A percentile compares a stretch with the other conserved stretches of the same genome.
phyloP scores from a whole-genome alignment of 2,888 invertebrate genomes.

The Caenorhabditis sp. region DNA sequence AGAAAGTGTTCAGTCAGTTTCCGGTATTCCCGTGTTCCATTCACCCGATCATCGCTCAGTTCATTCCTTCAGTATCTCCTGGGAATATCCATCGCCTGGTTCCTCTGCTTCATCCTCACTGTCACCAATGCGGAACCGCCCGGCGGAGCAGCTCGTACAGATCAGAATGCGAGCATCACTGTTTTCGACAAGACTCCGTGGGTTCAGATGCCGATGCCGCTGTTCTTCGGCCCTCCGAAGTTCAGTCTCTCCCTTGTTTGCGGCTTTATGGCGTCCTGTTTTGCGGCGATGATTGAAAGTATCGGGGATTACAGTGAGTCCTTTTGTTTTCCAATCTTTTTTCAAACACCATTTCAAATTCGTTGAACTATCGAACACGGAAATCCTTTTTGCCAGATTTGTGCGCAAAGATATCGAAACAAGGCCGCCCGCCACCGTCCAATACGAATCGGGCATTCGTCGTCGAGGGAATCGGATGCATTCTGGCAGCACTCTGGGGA shows the following conservation, averaged over 20 bases:
- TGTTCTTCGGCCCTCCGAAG: conserved; percentile 72
- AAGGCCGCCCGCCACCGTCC: conserved; percentile 72
- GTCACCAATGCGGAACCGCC: conserved; percentile 72
- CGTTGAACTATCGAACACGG: neutral
- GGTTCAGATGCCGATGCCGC: conserved; percentile 78
- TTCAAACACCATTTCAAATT: neutral
- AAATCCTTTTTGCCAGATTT: conserved; percentile 27
- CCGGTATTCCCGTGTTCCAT: conserved; percentile 66
- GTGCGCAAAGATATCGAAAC: conserved; percentile 69
- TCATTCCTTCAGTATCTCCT: conserved; percentile 71
- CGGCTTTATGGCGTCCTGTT: conserved; percentile 76
- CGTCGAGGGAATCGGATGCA: conserved; percentile 76
- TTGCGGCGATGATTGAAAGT: conserved; percentile 77
- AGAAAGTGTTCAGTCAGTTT: conserved; percentile 77
- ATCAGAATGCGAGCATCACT: conserved; percentile 72
- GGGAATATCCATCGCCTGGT: conserved; percentile 73
- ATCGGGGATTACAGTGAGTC: conserved; percentile 73
- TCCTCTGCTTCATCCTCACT: conserved; percentile 74
- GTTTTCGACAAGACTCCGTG: conserved; percentile 74
- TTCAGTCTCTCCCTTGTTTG: conserved; percentile 71
- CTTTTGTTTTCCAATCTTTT: neutral
- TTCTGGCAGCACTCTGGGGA: conserved; percentile 75
- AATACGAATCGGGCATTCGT: conserved; percentile 77
- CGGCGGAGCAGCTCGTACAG: conserved; percentile 72
- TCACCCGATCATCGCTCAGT: neutral